A percentile compares a stretch with the other conserved stretches of the same genome.
phyloP scores from a whole-genome alignment of 2,888 invertebrate genomes.

The Belgica antarctica region DNA sequence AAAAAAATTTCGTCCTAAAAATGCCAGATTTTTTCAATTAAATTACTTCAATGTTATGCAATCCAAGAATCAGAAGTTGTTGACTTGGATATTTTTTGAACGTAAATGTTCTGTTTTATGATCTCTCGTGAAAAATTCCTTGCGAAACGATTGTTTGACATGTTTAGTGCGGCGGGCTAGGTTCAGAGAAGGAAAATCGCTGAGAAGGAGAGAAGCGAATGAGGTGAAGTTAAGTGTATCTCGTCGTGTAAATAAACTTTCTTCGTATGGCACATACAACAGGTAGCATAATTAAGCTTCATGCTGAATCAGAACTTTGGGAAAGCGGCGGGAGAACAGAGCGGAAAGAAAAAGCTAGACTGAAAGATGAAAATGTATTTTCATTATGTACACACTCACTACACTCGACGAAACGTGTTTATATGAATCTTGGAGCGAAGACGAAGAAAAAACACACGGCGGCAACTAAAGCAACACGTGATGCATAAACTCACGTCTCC shows the following conservation, averaged over 20 bases:
- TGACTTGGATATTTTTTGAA: not conserved
- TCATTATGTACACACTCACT: not conserved
- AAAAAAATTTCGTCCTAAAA: slow-evolving; percentile 13
- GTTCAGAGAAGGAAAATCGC: not conserved
- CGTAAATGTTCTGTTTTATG: slow-evolving; percentile 8
- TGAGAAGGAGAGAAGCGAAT: not conserved
- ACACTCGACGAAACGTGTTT: not conserved
- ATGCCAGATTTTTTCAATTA: not conserved
- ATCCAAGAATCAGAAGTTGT: not conserved
- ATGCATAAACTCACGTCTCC: slow-evolving; percentile 40
- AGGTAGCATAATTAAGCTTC: slow-evolving; percentile 29
- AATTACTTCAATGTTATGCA: slow-evolving; percentile 16
- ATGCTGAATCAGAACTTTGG: not conserved
- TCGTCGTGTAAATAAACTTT: slow-evolving; percentile 4
- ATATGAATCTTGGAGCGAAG: not conserved
- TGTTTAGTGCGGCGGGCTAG: not conserved
- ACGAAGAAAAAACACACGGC: not conserved
- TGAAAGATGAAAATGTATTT: slow-evolving; percentile 16
- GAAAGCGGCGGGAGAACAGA: not conserved
- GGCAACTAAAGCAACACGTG: slow-evolving; percentile 38
- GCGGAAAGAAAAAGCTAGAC: too few species aligned
- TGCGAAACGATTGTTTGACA: not conserved
- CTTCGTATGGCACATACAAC: slow-evolving; percentile 13
- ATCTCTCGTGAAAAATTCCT: slow-evolving; percentile 4
- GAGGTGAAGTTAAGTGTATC: slow-evolving; percentile 1